phyloP scores from a whole-genome alignment of 2,113 vertebrate genomes.

The Vulpes ferrilata region DNA sequence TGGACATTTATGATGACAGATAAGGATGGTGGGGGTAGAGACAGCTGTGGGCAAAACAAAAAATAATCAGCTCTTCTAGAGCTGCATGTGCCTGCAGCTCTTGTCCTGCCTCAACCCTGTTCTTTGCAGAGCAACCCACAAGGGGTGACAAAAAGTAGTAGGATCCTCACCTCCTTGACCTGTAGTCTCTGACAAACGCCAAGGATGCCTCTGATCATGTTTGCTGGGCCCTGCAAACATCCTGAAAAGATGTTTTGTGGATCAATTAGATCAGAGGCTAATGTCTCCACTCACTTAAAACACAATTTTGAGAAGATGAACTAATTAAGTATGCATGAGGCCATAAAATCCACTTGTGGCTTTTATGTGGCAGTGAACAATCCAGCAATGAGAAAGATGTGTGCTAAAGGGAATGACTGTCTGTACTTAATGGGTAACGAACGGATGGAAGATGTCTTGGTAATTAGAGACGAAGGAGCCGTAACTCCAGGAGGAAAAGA shows the following conservation, averaged over 20 bases:
- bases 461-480: not conserved
- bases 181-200: not conserved
- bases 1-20: not conserved
- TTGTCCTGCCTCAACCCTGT: not conserved
- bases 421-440: not conserved
- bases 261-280: conserved; percentile 73
- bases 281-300: conserved; percentile 58
- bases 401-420: not conserved
- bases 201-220: not conserved
- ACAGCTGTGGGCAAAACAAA: not conserved
- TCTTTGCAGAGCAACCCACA: not conserved
- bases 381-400: not conserved
- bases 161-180: not conserved
- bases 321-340: conserved; percentile 71
- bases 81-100: rapidly evolving
- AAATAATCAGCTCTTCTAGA: not conserved
- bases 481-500: not conserved
- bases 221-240: conserved; percentile 60
- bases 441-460: not conserved
- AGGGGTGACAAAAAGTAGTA: not conserved
- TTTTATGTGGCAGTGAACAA: conserved; percentile 66
- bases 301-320: conserved; percentile 68
- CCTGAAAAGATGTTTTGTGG: conserved; percentile 67
- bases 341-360: conserved; percentile 62
- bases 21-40: not conserved